Base-by-base conservation (phyloP, 2,113 vertebrate genomes). In the Podarcis raffonei region DNA sequence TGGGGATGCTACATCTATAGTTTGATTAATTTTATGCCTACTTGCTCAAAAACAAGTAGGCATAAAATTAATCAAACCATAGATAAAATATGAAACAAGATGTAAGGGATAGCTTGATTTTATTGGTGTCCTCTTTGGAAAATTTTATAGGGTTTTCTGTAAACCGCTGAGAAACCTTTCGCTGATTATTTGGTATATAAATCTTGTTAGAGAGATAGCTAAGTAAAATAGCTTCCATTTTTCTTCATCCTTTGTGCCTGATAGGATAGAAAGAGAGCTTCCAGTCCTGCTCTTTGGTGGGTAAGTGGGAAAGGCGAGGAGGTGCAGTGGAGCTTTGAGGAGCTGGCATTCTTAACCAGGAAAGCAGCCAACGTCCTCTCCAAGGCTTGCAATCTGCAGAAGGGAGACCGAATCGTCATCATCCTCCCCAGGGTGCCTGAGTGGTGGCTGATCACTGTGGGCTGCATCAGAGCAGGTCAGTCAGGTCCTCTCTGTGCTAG, bases 381-480 rank as follows among this genome's bases (percentile, higher is more conserved):
- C 39, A 95, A 95, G 65, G 93, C 86, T 77, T 98, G 97, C 89
- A 78, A 88, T 39, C 87, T 98, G 37, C 83, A 89, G 82, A 95
- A 90, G 81, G 96, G 96, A 88, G 97, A 98, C 78, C 75, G 96
- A 35, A 93, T 97, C 42, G 91, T 98, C 53, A 75, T 97, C 5
- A 92, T 98, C 62, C 94, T 98, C 32, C 97, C 97, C 71, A 90
- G 93, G 80, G 82, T 97, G 3, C 97, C 97, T 13, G 97, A 97
- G 89, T 98, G 97, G 97, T 98, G 97, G 97, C 92, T 97, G 69
- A 92, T 97, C 35, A 97, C 96, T 66, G 85, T 98, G n/a, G 97
- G 97, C 22, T 97, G 97, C 89, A 81, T 98, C 16, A 92, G 96
- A 92, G 96, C 97, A 93, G 97, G 97, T 98, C 37, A 77, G 93